Evolutionary conservation across 2,888 invertebrate genomes (phyloP).

Genomic region (Tribolium freemani): DNA sequence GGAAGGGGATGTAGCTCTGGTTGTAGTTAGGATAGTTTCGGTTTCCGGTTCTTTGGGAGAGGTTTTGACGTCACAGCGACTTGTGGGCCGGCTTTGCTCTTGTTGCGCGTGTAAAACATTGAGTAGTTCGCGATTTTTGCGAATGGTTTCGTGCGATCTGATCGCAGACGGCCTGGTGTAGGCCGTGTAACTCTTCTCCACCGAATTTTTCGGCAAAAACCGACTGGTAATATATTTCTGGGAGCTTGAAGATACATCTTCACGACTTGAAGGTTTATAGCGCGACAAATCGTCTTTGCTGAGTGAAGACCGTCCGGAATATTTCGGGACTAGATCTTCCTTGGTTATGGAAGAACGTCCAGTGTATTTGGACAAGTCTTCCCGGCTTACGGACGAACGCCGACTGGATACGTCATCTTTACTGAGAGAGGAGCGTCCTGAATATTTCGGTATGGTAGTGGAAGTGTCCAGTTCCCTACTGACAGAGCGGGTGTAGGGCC

Average conservation of each 20-base stretch:
- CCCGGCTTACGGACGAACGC: conserved; percentile 53
- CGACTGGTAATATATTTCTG: conserved; percentile 67
- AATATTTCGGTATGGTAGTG: conserved; percentile 61
- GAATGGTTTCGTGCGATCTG: conserved; percentile 62
- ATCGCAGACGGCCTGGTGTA: conserved; percentile 62
- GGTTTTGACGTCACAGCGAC: conserved; percentile 54
- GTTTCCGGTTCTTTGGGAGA: conserved; percentile 54
- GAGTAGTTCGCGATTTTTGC: conserved; percentile 65
- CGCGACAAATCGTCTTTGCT: conserved; percentile 50
- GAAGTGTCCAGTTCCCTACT: conserved; percentile 62
- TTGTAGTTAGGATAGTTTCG: conserved; percentile 75
- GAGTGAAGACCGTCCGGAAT: conserved; percentile 40
- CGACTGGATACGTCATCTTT: conserved; percentile 57
- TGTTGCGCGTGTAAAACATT: conserved; percentile 63
- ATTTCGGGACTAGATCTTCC: conserved; percentile 39
- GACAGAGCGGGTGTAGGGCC: conserved; percentile 62
- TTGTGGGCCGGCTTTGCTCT: conserved; percentile 61
- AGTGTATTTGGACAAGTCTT: conserved; percentile 50
- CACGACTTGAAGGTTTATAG: conserved; percentile 54
- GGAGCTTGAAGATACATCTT: conserved; percentile 60
- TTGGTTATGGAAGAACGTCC: conserved; percentile 48
- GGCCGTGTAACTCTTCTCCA: conserved; percentile 66
- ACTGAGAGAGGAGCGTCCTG: conserved; percentile 56
- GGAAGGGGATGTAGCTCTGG: conserved; percentile 85
- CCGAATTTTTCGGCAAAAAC: conserved; percentile 66